These are phyloP conservation scores for Xylota sylvarum DNA, from an alignment of 2,888 invertebrate genomes.

Conservation along the genomic window DNA sequence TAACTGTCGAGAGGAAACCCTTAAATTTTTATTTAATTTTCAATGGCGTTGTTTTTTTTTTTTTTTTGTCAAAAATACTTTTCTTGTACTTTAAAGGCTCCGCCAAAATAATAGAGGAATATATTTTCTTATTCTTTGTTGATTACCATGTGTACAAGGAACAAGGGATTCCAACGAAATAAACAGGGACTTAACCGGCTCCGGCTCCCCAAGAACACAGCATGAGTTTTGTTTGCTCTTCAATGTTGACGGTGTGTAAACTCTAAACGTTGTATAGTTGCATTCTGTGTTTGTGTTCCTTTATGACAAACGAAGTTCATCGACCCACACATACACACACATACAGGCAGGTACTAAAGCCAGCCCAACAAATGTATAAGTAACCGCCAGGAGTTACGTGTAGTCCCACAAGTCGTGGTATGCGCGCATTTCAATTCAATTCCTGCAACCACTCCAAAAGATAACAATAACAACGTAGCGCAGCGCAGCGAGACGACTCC, in stretches of 20 bases:
- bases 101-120: slow-evolving; percentile 20
- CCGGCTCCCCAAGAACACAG: slow-evolving; percentile 53
- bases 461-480: slow-evolving; percentile 51
- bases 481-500: not conserved
- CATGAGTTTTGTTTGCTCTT: slow-evolving; percentile 51
- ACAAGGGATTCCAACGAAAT: slow-evolving; percentile 55
- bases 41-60: slow-evolving; percentile 1
- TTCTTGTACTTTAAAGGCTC: slow-evolving; percentile 6
- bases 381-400: slow-evolving; percentile 46
- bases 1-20: not conserved
- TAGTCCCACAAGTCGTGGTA: slow-evolving; percentile 23
- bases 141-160: slow-evolving; percentile 2
- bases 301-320: slow-evolving; percentile 55
- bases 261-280: slow-evolving; percentile 12
- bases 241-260: slow-evolving; percentile 40
- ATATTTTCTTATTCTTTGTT: slow-evolving; percentile 1
- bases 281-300: slow-evolving; percentile 26
- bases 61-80: not conserved
- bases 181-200: slow-evolving; percentile 50
- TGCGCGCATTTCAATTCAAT: slow-evolving; percentile 56
- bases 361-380: slow-evolving; percentile 53
- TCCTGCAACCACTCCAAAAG: slow-evolving; percentile 45
- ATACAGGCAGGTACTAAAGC: not conserved
- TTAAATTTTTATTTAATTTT: not conserved
- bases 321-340: slow-evolving; percentile 40